These are phyloP conservation scores for Trochalopteron elliotii DNA, from an alignment of 2,113 vertebrate genomes.

Conservation along the genomic window DNA sequence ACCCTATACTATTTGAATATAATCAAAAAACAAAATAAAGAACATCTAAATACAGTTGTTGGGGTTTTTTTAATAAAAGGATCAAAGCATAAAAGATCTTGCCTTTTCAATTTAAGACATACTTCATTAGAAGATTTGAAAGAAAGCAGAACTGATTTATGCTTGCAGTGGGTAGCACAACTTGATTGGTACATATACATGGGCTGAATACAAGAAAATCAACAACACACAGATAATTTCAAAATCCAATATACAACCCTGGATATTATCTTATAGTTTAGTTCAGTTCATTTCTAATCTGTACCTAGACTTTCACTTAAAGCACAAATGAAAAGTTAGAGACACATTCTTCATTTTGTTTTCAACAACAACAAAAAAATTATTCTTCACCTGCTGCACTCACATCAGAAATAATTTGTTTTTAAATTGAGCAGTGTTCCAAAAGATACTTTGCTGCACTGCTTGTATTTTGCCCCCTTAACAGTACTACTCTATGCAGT, in stretches of 20 bases:
- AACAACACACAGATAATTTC: not conserved
- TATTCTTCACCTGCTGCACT: not conserved
- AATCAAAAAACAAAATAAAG: not conserved
- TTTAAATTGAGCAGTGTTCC: not conserved
- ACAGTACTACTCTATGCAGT: not conserved
- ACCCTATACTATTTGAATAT: not conserved
- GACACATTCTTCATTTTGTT: not conserved
- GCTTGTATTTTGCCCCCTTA: not conserved
- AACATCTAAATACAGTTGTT: not conserved
- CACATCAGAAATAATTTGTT: not conserved
- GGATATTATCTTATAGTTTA: not conserved
- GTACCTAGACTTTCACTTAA: not conserved
- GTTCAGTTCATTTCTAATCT: not conserved
- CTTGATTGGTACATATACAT: not conserved
- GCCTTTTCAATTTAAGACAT: not conserved
- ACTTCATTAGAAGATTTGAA: not conserved
- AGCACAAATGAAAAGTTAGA: not conserved
- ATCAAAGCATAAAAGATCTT: not conserved
- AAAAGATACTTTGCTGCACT: not conserved
- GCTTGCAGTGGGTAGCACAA: not conserved
- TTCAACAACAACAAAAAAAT: not conserved
- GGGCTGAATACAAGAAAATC: not conserved
- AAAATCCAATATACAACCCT: not conserved
- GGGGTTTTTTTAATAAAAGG: not conserved
- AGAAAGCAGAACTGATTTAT: not conserved